Base-by-base conservation (phyloP, 2,888 invertebrate species). In the Ariolimax columbianus region DNA sequence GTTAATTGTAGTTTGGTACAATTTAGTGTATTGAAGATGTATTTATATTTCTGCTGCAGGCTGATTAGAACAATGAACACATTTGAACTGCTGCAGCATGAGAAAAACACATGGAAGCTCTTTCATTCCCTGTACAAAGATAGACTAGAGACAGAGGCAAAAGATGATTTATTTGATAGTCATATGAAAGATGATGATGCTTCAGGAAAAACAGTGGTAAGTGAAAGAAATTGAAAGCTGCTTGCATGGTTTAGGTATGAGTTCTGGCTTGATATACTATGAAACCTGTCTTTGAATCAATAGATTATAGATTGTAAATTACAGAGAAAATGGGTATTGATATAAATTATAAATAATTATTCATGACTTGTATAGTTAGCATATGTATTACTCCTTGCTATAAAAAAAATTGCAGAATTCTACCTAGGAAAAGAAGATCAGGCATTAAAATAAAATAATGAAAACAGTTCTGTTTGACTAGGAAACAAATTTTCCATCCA, bases 71-170 rank as follows among this genome's bases (percentile, higher is more conserved):
- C 91, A 14, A 89, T 89, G 82, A 89, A 88, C 77, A 90, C 90
- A n/a, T 79, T 91, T 55, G 89, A 91, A n/a, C 85, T 92, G 51
- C 90, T 98, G 63, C 96, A 96, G 87, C 96, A 96, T 91, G 98
- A 98, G 93, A 96, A 97, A 55, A 97, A 97, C 91, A 98, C 97
- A 0, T 98, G 98, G 98, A 96, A 97, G 89, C 95, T 98, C 40
- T 92, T 98, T 9, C 96, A 96, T 90, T 97, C 97, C 87, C 94
- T 98, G 26, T 98, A 97, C 94, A 96, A 96, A 89, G 97, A 98
- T 94, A 96, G 97, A 43, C 94, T 97, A 77, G 94, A 95, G 73
- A 91, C 92, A 0, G 89, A 93, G n/a, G 83, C 89, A 59, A 84
- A 87, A 66, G 88, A 89, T 7, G 89, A 89, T 0, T n/a, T 55